Evolutionary conservation across 2,113 vertebrate genomes (phyloP).

Genomic region (Dromaius novaehollandiae): DNA sequence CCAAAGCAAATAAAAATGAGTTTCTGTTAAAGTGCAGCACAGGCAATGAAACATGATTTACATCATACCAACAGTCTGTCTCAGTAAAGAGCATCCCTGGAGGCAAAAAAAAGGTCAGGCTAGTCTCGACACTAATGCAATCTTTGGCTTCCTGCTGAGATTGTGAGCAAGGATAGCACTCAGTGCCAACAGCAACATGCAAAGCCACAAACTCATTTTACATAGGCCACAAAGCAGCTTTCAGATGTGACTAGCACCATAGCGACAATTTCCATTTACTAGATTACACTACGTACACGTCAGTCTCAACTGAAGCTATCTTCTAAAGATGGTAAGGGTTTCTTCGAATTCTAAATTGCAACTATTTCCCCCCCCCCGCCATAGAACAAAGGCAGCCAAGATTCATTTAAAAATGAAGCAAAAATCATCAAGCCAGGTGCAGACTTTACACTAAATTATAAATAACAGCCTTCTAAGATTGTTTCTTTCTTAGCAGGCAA

Average conservation of each 20-base stretch:
- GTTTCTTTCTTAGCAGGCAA: background rate
- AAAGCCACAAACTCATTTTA: background rate
- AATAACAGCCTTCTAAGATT: background rate
- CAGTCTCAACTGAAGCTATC: background rate
- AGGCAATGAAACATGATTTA: background rate
- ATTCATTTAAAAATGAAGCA: background rate
- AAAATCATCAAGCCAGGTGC: background rate
- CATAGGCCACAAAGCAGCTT: background rate
- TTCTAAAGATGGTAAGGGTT: fast-evolving
- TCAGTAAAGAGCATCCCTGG: background rate
- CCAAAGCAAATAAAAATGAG: slow-evolving; percentile 5
- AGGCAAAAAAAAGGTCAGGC: background rate
- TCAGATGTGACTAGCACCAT: slow-evolving; percentile 12
- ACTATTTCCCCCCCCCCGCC: background rate
- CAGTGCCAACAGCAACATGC: background rate
- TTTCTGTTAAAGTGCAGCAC: background rate
- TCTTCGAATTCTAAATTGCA: background rate
- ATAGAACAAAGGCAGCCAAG: background rate
- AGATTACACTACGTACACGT: background rate
- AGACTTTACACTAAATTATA: background rate
- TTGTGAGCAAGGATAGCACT: background rate
- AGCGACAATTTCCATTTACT: background rate
- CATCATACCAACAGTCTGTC: background rate
- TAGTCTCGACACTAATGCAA: background rate
- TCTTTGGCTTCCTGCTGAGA: background rate